phyloP scores from a whole-genome alignment of 2,797 vertebrate genomes.

The Varecia variegata region DNA sequence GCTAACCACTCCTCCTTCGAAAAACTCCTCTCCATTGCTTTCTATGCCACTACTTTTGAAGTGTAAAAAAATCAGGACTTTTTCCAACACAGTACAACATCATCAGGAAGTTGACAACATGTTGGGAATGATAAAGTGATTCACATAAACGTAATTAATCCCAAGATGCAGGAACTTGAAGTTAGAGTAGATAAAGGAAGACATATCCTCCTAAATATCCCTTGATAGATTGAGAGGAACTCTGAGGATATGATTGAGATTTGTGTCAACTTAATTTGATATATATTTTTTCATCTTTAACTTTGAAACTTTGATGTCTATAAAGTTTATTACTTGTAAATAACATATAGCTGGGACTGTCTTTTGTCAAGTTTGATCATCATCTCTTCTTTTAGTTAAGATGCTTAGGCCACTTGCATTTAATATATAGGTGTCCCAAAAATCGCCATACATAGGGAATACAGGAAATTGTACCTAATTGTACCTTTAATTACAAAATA shows the following conservation, averaged over 20 bases:
- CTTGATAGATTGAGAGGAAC: background rate
- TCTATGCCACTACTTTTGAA: background rate
- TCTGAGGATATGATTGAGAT: background rate
- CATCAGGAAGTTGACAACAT: background rate
- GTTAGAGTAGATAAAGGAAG: background rate
- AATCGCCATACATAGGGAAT: no score
- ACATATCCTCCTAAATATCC: background rate
- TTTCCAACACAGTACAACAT: background rate
- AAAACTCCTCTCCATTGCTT: background rate
- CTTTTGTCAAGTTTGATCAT: background rate
- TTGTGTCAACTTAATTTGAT: background rate
- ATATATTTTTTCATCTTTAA: background rate
- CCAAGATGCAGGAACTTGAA: background rate
- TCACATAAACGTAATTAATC: background rate
- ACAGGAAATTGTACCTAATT: no score
- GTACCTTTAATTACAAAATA: no score
- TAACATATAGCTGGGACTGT: background rate
- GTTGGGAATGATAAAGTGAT: background rate
- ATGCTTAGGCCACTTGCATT: background rate
- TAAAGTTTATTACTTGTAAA: background rate
- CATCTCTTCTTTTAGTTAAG: background rate
- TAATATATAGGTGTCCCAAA: background rate
- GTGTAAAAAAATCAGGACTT: background rate
- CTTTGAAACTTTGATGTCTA: background rate
- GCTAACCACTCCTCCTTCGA: background rate